These are phyloP conservation scores for Falco cherrug DNA, from an alignment of 2,797 vertebrate genomes.

Conservation along the genomic window DNA sequence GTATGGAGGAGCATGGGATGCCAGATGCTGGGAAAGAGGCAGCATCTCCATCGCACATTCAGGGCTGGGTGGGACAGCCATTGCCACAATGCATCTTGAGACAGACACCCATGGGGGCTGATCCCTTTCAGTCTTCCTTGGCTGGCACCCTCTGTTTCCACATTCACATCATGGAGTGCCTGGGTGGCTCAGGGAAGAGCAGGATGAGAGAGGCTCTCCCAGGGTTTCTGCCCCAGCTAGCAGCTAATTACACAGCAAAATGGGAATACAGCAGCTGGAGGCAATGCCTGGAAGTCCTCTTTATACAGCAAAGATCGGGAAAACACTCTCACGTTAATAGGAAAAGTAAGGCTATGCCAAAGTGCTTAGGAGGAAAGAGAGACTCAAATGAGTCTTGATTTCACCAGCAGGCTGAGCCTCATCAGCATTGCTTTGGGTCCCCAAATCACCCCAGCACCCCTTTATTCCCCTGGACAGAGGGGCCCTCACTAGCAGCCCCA, in stretches of 20 bases:
- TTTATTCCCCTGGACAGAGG: not conserved
- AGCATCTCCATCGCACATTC: not conserved
- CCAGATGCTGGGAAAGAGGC: not conserved
- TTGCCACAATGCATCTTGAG: not conserved
- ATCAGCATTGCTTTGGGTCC: not conserved
- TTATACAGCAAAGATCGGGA: not conserved
- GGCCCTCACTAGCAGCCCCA: not conserved
- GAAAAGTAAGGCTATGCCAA: not conserved
- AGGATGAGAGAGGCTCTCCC: not conserved
- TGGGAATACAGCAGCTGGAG: not conserved
- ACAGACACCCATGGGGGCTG: accelerated
- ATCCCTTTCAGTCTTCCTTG: not conserved
- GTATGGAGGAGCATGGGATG: not conserved
- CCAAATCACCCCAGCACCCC: too few relatives aligned
- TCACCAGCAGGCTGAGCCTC: not conserved
- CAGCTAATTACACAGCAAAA: not conserved
- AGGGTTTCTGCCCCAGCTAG: not conserved
- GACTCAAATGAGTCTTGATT: not conserved
- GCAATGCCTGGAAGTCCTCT: not conserved
- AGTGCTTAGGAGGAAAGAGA: not conserved
- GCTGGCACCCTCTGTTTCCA: not conserved
- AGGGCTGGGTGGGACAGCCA: not conserved
- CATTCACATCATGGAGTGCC: accelerated
- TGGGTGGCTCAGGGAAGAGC: not conserved
- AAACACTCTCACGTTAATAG: not conserved